Base-by-base conservation (phyloP, 1,140 invertebrate genomes). In the Lasioglossum baleicum region DNA sequence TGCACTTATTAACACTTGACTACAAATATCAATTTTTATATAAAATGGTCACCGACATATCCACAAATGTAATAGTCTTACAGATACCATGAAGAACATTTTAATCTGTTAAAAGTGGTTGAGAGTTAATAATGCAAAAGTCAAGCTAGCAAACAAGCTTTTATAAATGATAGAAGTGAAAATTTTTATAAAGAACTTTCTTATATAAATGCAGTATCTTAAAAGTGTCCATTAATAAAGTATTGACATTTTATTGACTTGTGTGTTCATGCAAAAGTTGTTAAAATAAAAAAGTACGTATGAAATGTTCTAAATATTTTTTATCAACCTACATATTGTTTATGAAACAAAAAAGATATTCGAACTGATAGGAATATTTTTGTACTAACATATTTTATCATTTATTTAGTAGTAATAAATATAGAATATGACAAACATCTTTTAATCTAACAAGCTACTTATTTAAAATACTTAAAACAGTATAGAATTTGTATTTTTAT, bases 161-260 rank as follows among this genome's bases (percentile, higher is more conserved):
- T 85, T 84, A 67, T 84, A 84, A 80, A 68, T 63, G 31, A 83
- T 84, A 76, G 69, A 67, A 67, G 42, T 67, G 42, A 67, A 67
- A 67, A 67, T 48, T 67, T 84, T 81, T 85, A 67, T 85, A 85
- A 60, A 67, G 53, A 80, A 60, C 26, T 65, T 83, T 84, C 80
- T 76, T 69, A 84, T 81, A 83, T 53, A 67, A 51, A 6, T 68
- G 26, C 22, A 67, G 44, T 70, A 71, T 63, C 26, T 70, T 75
- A 40, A 80, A 67, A 63, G 5, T 67, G 65, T 75, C n/a, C 42
- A 65, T 75, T 48, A 64, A 72, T 68, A 67, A 64, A 66, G 56
- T 22, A 80, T 64, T 68, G 2, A 73, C 11, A 81, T 68, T 80
- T 75, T 53, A 64, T 8, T 31, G 51, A 53, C 65, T 63, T 71